A percentile compares a stretch with the other conserved stretches of the same genome.
Conservation (phyloP, 2,888 invertebrate genomes). For the Dimorphilus gyrociliatus region DNA sequence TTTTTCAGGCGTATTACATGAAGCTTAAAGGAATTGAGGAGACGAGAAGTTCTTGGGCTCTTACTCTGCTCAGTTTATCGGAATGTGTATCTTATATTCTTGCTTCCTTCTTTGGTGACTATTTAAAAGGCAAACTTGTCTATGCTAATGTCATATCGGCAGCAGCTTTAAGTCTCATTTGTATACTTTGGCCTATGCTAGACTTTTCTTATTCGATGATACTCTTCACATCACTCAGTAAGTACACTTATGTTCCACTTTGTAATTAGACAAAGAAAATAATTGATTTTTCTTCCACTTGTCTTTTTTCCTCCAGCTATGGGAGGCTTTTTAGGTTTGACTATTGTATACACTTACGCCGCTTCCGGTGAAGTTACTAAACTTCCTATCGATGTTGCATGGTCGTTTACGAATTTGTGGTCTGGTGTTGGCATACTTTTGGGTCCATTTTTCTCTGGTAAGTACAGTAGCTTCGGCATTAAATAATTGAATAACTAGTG, state of each 20-base stretch:
- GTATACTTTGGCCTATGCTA: conserved; percentile 16
- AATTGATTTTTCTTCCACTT: not conserved
- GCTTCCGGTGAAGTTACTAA: conserved; percentile 17
- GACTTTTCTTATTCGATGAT: conserved; percentile 14
- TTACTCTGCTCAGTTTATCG: conserved; percentile 16
- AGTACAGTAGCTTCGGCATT: conserved; percentile 2
- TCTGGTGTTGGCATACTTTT: conserved; percentile 18
- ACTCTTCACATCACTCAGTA: conserved; percentile 12
- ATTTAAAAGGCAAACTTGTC: conserved; percentile 15
- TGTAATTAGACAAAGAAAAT: not conserved
- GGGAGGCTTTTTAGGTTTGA: conserved; percentile 18
- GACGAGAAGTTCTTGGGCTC: conserved; percentile 11
- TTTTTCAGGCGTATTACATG: conserved; percentile 18
- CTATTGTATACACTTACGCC: conserved; percentile 19
- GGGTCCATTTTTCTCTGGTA: conserved; percentile 18
- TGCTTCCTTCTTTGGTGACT: conserved; percentile 17
- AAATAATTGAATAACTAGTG: no score
- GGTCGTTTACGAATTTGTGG: conserved; percentile 19
- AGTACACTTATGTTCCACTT: conserved; percentile 2
- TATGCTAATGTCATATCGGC: conserved; percentile 13
- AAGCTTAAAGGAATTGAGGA: conserved; percentile 12
- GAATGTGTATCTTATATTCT: conserved; percentile 17
- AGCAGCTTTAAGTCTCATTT: conserved; percentile 13
- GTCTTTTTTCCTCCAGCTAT: conserved; percentile 10
- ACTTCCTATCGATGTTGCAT: conserved; percentile 16